Evolutionary conservation across 2,888 invertebrate genomes (phyloP).

Genomic region (Ochropleura plecta): DNA sequence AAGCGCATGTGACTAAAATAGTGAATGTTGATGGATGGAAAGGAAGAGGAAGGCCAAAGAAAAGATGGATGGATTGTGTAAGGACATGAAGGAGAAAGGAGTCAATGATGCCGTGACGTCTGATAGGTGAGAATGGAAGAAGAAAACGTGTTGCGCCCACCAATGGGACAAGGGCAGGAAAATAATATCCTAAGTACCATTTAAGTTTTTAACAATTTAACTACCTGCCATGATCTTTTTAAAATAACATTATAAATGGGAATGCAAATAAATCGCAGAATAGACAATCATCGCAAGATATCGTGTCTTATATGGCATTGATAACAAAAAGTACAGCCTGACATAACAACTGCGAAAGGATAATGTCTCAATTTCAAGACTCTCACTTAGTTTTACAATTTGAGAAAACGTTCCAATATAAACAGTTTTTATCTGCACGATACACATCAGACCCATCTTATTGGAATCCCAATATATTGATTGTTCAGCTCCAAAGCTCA

Average conservation of each 20-base stretch:
- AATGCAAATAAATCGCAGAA: background rate
- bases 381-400: background rate
- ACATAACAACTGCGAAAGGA: constrained; percentile 2
- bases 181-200: too few species aligned
- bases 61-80: too few species aligned
- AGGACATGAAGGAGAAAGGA: too few species aligned
- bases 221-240: background rate
- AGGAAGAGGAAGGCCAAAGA: too few species aligned
- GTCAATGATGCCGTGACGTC: too few species aligned
- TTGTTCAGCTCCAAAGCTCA: constrained; percentile 10
- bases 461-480: constrained; percentile 3
- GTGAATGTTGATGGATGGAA: too few species aligned
- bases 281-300: background rate
- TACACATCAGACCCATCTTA: background rate
- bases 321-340: background rate
- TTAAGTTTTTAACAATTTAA: too few species aligned
- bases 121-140: too few species aligned
- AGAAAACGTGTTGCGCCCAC: too few species aligned
- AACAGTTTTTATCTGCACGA: background rate
- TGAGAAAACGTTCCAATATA: background rate
- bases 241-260: background rate
- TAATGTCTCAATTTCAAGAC: background rate
- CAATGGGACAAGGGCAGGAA: too few species aligned
- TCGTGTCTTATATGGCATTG: background rate
- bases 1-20: too few species aligned